A percentile compares a stretch with the other conserved stretches of the same genome.
Evolutionary conservation across 2,113 vertebrate genomes (phyloP).

Genomic region (Boulengeromyrus knoepffleri): DNA sequence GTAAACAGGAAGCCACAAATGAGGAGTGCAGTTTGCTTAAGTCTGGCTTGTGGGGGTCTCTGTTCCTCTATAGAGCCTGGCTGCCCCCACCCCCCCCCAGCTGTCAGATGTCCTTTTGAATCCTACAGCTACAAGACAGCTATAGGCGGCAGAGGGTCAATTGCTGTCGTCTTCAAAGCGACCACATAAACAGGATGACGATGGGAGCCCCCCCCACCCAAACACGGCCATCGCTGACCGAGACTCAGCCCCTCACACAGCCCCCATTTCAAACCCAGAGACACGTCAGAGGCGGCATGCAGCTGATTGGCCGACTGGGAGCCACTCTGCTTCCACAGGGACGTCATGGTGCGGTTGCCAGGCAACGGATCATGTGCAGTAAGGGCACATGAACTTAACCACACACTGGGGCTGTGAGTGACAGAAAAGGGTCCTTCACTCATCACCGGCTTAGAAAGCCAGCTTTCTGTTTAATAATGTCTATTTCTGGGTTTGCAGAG

Average conservation of each 20-base stretch:
- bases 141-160: background rate
- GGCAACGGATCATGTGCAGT: background rate
- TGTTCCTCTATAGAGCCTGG: background rate
- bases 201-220: background rate
- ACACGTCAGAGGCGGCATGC: background rate
- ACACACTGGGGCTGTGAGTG: background rate
- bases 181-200: background rate
- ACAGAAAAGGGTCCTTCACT: background rate
- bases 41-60: background rate
- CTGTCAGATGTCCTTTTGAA: background rate
- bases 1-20: conserved; percentile 10
- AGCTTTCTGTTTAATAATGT: background rate
- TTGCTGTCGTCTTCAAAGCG: background rate
- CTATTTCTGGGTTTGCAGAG: background rate
- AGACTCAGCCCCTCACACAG: background rate
- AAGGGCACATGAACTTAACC: background rate
- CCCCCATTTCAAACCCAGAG: background rate
- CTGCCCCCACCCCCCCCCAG: background rate
- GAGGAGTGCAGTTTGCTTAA: background rate
- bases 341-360: background rate
- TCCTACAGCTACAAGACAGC: background rate
- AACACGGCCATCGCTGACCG: background rate
- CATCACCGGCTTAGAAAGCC: background rate
- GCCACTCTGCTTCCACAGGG: background rate
- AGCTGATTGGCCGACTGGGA: background rate